These are phyloP conservation scores for Sminthopsis crassicaudata DNA, from an alignment of 2,113 vertebrate species.

Conservation along the genomic window DNA sequence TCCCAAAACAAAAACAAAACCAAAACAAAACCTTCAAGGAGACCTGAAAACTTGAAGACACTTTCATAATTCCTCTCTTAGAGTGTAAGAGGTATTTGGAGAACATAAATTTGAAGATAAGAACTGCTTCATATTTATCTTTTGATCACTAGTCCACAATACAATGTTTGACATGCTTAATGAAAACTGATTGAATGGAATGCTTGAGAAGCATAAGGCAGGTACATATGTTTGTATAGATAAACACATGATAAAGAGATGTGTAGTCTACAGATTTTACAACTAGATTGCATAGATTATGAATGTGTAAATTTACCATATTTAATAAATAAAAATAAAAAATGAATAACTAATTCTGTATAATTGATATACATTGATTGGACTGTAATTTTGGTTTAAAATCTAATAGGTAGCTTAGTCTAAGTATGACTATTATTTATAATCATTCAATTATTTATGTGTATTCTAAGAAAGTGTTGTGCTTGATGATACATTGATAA, in stretches of 20 bases:
- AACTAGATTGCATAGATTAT: neutral
- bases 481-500: conserved; percentile 42
- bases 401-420: neutral
- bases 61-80: no score
- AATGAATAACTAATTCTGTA: neutral
- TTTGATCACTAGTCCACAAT: neutral
- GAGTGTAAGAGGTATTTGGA: neutral
- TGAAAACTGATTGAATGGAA: neutral
- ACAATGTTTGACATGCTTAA: neutral
- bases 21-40: no score
- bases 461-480: conserved; percentile 31
- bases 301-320: neutral
- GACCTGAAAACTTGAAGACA: neutral
- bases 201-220: neutral
- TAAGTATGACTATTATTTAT: conserved; percentile 8
- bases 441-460: conserved; percentile 12
- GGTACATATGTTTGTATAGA: neutral
- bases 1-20: no score
- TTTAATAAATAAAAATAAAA: neutral
- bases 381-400: conserved; percentile 40
- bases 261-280: neutral
- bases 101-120: neutral
- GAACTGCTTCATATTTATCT: neutral
- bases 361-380: conserved; percentile 5
- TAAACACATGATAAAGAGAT: neutral